These are phyloP conservation scores for Heliconius sara DNA, from an alignment of 2,888 invertebrate species.

Conservation along the genomic window DNA sequence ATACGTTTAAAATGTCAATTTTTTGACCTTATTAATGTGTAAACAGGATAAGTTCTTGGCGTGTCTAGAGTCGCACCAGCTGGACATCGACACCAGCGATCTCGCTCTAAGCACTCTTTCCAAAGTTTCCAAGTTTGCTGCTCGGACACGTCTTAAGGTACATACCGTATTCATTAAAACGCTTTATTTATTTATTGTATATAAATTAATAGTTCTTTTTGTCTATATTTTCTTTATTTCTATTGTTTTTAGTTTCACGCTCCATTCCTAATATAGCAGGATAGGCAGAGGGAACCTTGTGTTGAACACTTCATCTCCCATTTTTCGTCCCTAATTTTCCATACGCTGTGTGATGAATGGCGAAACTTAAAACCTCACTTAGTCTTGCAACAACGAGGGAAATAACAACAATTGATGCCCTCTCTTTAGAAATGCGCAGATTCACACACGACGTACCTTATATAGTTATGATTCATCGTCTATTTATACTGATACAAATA, in stretches of 20 bases:
- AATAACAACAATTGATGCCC: no score
- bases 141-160: constrained; percentile 91
- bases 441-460: not conserved
- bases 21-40: not conserved
- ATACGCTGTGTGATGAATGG: no score
- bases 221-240: no score
- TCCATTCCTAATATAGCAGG: not conserved
- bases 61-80: constrained; percentile 90
- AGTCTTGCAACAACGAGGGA: no score
- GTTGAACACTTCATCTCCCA: no score
- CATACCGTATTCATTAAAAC: not conserved
- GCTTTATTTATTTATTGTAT: not conserved
- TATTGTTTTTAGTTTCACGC: not conserved
- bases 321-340: no score
- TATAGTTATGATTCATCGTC: not conserved
- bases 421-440: no score
- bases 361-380: no score
- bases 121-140: constrained; percentile 95
- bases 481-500: not conserved
- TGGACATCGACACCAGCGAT: constrained; percentile 95
- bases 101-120: constrained; percentile 93
- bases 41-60: constrained; percentile 92
- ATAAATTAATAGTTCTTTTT: not conserved
- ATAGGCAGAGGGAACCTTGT: no score
- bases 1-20: not conserved